Evolutionary conservation across 2,797 vertebrate species (phyloP), one percentile per base, ranked within the genome.

Genomic region (Megaceryle alcyon): DNA sequence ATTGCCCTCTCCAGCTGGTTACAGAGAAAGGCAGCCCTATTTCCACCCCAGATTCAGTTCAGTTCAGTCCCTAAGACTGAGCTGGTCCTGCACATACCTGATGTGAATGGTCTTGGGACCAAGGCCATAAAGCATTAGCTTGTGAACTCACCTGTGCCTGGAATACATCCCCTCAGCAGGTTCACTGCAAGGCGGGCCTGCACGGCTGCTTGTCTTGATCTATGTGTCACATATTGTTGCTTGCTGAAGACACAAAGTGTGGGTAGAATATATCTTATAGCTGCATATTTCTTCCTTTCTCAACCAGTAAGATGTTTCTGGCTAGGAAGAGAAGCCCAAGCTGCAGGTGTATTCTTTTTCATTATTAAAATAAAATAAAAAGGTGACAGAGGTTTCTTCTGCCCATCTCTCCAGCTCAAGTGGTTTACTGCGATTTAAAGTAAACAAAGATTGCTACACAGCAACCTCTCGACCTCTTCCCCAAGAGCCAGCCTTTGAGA

Each of bases 401-500:
- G 82, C 37, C 16, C 61, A 61, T 26, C 21, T 88, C 83, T 83
- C 39, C 3, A 25, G 66, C 82, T 95, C 78, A 90, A 95, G 82
- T 64, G 41, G 59, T 91, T 96, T 95, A 86, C 48, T 87, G 78
- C 2, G 23, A 90, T 95, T 93, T 93, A 94, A 95, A 96, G 94
- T 93, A 95, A 97, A 92, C 92, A 97, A 94, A 96, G 89, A 94
- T 93, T 94, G 83, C 92, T 94, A 83, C 81, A 93, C 78, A 79
- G 69, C 76, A 95, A 94, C 94, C 95, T 91, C 91, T 97, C 23
- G 2, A 82, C 94, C 78, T 95, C 43, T 81, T 90, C 61, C 69
- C 76, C 2, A 13, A 88, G 70, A 91, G 56, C 61, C 44, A 85
- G 57, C 39, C 76, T 88, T 92, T 77, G 83, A 79, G 91, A 82